A percentile compares a stretch with the other conserved stretches of the same genome.
Evolutionary conservation across 2,113 vertebrate species (phyloP).

Genomic region (Mungos mungo): DNA sequence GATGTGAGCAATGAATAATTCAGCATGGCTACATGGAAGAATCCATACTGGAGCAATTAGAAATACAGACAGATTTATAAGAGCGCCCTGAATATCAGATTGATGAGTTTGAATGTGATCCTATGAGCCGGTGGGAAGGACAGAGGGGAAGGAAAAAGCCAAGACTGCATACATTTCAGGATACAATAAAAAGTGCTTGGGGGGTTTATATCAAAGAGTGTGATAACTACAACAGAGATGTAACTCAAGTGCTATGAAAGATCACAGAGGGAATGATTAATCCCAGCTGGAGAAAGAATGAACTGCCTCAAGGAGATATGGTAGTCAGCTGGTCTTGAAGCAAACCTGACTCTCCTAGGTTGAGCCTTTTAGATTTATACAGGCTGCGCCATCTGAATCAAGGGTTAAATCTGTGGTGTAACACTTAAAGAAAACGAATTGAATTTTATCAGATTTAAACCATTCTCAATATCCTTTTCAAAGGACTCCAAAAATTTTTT

Average conservation of each 20-base stretch:
- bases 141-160: background rate
- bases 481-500: background rate
- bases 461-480: background rate
- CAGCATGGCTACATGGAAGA: background rate
- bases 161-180: background rate
- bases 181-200: background rate
- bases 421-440: background rate
- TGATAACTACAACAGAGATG: background rate
- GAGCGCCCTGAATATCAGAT: background rate
- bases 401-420: background rate
- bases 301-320: background rate
- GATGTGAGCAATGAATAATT: background rate
- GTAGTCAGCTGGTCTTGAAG: background rate
- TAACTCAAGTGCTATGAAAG: background rate
- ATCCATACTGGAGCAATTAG: background rate
- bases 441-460: background rate
- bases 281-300: background rate
- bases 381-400: background rate
- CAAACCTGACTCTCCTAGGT: background rate
- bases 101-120: slow-evolving; percentile 7
- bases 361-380: background rate
- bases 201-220: background rate
- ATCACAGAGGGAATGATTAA: background rate
- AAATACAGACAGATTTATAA: background rate
- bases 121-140: background rate